phyloP scores from a whole-genome alignment of 1,140 invertebrate genomes.

The Lepidotrigona ventralis region DNA sequence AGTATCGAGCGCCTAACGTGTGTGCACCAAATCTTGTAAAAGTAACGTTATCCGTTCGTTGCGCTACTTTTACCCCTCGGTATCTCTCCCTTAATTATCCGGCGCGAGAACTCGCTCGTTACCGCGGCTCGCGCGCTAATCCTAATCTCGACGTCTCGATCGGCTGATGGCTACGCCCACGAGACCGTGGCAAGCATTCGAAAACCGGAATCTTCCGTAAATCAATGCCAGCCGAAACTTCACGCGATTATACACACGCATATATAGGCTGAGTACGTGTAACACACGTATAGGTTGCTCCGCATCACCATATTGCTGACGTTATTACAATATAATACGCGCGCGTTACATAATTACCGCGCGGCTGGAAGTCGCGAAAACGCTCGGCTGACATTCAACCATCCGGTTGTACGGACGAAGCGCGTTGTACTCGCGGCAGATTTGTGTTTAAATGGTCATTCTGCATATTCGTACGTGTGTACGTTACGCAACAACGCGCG shows the following conservation, averaged over 20 bases:
- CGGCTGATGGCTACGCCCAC: slow-evolving; percentile 17
- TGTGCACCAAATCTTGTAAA: neutral
- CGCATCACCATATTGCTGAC: neutral
- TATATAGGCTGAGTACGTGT: neutral
- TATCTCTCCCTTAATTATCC: slow-evolving; percentile 30
- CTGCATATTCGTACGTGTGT: slow-evolving; percentile 35
- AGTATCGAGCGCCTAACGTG: neutral
- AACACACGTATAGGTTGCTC: neutral
- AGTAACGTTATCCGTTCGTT: slow-evolving; percentile 27
- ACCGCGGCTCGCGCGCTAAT: neutral
- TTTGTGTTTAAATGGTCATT: slow-evolving; percentile 47
- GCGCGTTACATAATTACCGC: neutral
- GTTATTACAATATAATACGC: neutral
- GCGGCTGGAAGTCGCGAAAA: neutral
- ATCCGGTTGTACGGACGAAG: neutral
- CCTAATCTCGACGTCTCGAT: slow-evolving; percentile 37
- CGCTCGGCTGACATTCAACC: neutral
- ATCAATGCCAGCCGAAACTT: slow-evolving; percentile 18
- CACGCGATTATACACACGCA: too few species aligned
- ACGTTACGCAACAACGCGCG: slow-evolving; percentile 33
- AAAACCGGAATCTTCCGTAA: slow-evolving; percentile 29
- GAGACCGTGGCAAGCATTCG: neutral
- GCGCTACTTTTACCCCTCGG: slow-evolving; percentile 27
- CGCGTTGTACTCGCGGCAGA: neutral
- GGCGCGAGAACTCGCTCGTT: slow-evolving; percentile 39